Conservation (phyloP, 2,113 vertebrate genomes). For the Choloepus hoffmanni region DNA sequence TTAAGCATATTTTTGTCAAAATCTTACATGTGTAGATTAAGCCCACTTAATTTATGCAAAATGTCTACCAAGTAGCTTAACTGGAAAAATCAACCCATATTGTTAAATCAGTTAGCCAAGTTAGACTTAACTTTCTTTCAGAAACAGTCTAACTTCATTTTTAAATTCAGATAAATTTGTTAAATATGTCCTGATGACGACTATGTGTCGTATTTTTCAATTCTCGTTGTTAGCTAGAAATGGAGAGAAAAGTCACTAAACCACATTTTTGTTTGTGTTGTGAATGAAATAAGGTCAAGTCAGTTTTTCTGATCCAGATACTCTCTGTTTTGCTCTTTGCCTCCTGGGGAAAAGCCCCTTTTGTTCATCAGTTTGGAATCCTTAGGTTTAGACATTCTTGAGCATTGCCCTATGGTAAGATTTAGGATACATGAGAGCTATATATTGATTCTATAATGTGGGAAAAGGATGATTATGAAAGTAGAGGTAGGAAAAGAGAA, state of each 20-base stretch:
- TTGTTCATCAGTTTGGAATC: neutral
- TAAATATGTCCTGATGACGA: neutral
- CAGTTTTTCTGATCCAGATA: neutral
- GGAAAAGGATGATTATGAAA: neutral
- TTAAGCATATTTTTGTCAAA: neutral
- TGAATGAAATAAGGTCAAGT: neutral
- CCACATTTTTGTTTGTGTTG: neutral
- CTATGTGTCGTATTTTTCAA: neutral
- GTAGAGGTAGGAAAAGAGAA: neutral
- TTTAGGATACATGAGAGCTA: neutral
- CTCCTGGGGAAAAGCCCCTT: neutral
- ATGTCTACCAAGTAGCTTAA: neutral
- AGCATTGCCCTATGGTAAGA: neutral
- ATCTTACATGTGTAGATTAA: neutral
- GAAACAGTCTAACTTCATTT: constrained; percentile 41
- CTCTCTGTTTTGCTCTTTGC: neutral
- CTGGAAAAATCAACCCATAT: neutral
- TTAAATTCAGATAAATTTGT: neutral
- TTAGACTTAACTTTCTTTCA: constrained; percentile 2
- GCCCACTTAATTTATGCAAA: neutral
- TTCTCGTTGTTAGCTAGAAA: neutral
- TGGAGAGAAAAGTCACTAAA: neutral
- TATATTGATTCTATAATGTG: neutral
- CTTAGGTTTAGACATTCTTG: neutral
- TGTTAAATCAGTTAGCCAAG: neutral